Evolutionary conservation across 2,888 invertebrate genomes (phyloP), one percentile per base, ranked within the genome.

Genomic region (Omphaloscelis lunosa): DNA sequence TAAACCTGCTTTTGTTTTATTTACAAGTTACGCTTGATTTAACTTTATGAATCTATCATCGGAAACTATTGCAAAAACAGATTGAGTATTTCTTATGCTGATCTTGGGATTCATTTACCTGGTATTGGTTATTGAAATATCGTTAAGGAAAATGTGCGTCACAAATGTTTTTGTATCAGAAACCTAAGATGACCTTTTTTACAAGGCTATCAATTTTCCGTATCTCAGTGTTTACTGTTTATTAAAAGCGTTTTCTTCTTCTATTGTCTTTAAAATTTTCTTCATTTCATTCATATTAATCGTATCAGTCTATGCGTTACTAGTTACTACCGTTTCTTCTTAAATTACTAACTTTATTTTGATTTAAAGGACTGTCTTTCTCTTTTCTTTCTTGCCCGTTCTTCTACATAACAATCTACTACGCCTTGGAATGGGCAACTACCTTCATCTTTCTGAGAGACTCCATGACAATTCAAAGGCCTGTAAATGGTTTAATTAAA

Each of bases 1-100:
- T 79, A 84, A 86, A 27, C 5, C 8, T 23, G 12, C 48, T 72
- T 83, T 83, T 86, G 79, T 86, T 72, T 83, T 67, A 74, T 83
- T 86, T 41, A 53, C 12, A 20, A 63, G 79, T 83, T 70, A 23
- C 51, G 84, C 79, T 86, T 83, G 65, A 82, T 48, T 77, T 45
- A 6, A 62, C 17, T 59, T 71, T 48, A 61, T 75, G 20, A 59
- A 75, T 85, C 63, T 65, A 29, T 80, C 61, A 45, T 67, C 45
- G 45, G 29, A 62, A 68, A 63, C 62, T 45, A 39, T 67, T 85
- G 58, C 70, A 53, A 75, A 62, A 82, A 81, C 62, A 8, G 82
- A 70, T 53, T n/a, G 27, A 67, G 20, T 67, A 67, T 84, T 79
- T 80, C 71, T 83, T 78, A 48, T 15, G 62, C 39, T 48, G 59